Conservation (phyloP, 2,113 vertebrate genomes). For the Serilophus lunatus region DNA sequence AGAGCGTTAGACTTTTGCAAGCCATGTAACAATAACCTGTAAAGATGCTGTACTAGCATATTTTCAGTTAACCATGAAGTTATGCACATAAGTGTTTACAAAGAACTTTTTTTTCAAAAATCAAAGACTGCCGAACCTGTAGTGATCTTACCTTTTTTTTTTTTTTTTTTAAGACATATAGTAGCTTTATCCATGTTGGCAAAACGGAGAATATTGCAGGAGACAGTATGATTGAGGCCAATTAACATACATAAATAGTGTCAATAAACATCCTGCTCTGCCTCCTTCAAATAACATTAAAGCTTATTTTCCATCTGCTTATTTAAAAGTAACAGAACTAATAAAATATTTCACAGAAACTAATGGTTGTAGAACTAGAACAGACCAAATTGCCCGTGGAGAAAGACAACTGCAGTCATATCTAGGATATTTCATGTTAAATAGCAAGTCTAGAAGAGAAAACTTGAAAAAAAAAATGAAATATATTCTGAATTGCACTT, state of each 20-base stretch:
- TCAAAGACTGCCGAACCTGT: background rate
- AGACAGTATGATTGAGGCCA: background rate
- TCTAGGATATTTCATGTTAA: background rate
- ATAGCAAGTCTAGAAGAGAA: background rate
- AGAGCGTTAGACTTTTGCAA: slow-evolving; percentile 8
- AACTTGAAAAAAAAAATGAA: background rate
- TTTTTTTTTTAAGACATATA: background rate
- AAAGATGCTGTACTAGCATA: background rate
- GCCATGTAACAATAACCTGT: background rate
- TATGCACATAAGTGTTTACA: background rate
- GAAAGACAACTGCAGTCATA: background rate
- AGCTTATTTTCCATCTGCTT: background rate
- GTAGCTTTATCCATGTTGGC: background rate
- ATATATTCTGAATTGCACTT: background rate
- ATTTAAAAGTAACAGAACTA: background rate
- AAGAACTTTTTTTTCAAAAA: background rate
- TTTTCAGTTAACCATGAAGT: background rate
- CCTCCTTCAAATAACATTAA: background rate
- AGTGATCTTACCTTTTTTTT: background rate
- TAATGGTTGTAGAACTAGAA: background rate
- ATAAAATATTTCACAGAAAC: background rate
- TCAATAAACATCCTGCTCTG: rapidly evolving
- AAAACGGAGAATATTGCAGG: background rate
- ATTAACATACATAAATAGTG: background rate
- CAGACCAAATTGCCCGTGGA: background rate